These are phyloP conservation scores for Bicyclus anynana DNA, from an alignment of 1,140 invertebrate species.

Conservation along the genomic window DNA sequence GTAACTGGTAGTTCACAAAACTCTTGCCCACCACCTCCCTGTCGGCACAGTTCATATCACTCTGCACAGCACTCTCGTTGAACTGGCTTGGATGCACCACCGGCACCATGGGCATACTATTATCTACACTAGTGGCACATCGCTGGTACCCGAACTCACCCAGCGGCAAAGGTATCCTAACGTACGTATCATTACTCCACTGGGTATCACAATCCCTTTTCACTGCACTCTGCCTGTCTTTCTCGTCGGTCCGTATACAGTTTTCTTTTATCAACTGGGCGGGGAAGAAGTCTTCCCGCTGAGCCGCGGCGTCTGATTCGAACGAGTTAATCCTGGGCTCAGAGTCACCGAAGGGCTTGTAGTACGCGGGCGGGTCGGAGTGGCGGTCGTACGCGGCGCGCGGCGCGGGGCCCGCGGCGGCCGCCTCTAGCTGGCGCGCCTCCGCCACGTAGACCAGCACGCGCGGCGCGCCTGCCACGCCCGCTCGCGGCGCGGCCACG, in stretches of 20 bases:
- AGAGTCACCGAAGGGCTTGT: constrained; percentile 49
- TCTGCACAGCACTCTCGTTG: constrained; percentile 54
- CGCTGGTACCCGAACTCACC: constrained; percentile 52
- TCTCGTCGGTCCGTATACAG: constrained; percentile 40
- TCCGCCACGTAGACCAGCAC: constrained; percentile 71
- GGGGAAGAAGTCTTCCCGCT: constrained; percentile 43
- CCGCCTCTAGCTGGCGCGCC: constrained; percentile 67
- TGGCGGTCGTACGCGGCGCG: constrained; percentile 41
- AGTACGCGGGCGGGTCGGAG: constrained; percentile 40
- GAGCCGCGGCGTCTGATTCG: constrained; percentile 35
- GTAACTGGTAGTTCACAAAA: constrained; percentile 73
- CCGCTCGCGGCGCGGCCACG: constrained; percentile 67
- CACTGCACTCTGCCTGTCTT: constrained; percentile 35
- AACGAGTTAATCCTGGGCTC: constrained; percentile 44
- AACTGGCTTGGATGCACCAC: constrained; percentile 40
- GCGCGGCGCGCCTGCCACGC: constrained; percentile 64
- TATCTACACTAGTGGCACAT: constrained; percentile 47
- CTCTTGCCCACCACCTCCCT: constrained; percentile 57
- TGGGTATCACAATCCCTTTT: constrained; percentile 48
- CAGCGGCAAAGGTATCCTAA: constrained; percentile 39
- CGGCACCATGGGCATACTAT: constrained; percentile 53
- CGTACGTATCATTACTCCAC: constrained; percentile 49
- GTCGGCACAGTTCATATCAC: constrained; percentile 55
- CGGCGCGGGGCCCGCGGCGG: constrained; percentile 50
- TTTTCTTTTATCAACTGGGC: constrained; percentile 53